Evolutionary conservation across 1,140 invertebrate genomes (phyloP).

Genomic region (Drosophila repletoides): DNA sequence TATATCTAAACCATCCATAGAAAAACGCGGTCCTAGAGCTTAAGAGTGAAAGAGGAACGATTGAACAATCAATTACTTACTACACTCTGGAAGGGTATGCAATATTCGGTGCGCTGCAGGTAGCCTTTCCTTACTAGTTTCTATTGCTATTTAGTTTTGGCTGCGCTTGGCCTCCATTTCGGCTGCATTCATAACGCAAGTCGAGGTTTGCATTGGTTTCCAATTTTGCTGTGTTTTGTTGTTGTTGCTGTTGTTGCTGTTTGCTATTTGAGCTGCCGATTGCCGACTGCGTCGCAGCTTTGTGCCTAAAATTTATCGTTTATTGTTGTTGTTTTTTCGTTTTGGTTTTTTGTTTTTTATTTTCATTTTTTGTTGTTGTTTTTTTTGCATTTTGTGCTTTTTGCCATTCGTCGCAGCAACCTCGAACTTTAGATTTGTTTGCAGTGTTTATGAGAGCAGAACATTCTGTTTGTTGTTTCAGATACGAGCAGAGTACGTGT

Average conservation of each 20-base stretch:
- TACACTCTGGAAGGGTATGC: no score
- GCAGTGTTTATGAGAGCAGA: conserved; percentile 79
- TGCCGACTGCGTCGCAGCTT: conserved; percentile 29
- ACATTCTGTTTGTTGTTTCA: conserved; percentile 55
- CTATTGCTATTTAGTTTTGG: conserved; percentile 74
- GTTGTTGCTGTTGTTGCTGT: background rate
- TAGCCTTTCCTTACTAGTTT: no score
- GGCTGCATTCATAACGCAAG: conserved; percentile 78
- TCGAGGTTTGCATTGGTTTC: conserved; percentile 78
- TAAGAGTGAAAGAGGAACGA: no score
- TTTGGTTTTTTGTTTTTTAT: conserved; percentile 32
- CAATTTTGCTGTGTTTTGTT: conserved; percentile 59
- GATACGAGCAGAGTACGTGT: conserved; percentile 45
- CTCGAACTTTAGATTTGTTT: conserved; percentile 80
- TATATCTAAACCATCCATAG: no score
- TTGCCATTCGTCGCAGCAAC: conserved; percentile 65
- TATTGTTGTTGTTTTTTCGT: conserved; percentile 44
- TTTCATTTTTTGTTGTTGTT: conserved; percentile 28
- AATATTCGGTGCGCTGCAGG: no score
- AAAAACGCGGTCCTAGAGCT: no score
- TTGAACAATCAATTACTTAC: no score
- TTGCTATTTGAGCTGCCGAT: conserved; percentile 62
- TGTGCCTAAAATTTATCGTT: conserved; percentile 74
- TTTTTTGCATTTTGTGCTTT: conserved; percentile 11
- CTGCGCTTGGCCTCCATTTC: conserved; percentile 78